Percentiles rank a stretch among this genome's conserved stretches.
Conservation (phyloP, 53 echinoderm and acorn worm genomes). For the Apostichopus leukothele region DNA sequence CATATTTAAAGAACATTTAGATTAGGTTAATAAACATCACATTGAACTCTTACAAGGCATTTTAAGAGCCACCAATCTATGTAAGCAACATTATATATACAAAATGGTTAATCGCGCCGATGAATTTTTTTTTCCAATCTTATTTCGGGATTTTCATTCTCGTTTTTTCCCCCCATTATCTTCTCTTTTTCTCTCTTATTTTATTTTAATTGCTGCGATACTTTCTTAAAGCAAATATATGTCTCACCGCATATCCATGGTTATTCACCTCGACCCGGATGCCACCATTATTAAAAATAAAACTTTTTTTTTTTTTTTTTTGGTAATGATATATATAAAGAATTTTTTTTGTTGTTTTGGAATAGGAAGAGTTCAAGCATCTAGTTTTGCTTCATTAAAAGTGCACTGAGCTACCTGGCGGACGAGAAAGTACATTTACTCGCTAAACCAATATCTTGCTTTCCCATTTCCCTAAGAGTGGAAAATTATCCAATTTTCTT, state of each 20-base stretch:
- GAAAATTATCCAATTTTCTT: conserved; percentile 33
- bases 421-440: conserved; percentile 38
- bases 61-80: neutral
- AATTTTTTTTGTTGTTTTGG: neutral
- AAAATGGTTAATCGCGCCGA: neutral
- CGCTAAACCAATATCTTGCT: conserved; percentile 38
- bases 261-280: conserved; percentile 17
- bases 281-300: neutral
- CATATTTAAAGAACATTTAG: neutral
- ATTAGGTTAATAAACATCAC: neutral
- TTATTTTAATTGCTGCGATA: neutral
- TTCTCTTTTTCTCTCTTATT: neutral
- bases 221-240: conserved; percentile 4
- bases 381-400: conserved; percentile 40
- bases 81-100: no score
- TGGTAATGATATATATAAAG: neutral
- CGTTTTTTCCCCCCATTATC: neutral
- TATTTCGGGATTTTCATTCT: neutral
- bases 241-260: neutral
- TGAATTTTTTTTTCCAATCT: neutral
- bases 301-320: neutral
- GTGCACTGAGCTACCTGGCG: conserved; percentile 18
- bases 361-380: conserved; percentile 10
- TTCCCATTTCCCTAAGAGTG: conserved; percentile 1
- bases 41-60: neutral